A percentile compares a stretch with the other conserved stretches of the same genome.
phyloP scores from a whole-genome alignment of 2,888 invertebrate species.

The Adelognathus sp. region DNA sequence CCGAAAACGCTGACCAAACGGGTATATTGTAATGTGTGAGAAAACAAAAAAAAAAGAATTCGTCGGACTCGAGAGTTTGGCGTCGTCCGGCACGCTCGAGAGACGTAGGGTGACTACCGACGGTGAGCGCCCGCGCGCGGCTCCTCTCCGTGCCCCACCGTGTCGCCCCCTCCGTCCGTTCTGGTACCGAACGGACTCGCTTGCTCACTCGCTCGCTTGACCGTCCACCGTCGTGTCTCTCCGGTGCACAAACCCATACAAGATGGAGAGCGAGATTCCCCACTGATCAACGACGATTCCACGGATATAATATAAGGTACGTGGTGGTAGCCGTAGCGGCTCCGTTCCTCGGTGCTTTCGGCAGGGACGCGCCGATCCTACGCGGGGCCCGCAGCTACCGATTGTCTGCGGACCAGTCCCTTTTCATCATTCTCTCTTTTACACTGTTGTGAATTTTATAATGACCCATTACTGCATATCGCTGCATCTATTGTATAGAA shows the following conservation, averaged over 20 bases:
- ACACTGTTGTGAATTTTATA: too few relatives aligned
- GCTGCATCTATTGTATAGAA: too few relatives aligned
- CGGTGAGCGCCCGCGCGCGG: slow-evolving; percentile 58
- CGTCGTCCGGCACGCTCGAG: slow-evolving; percentile 62
- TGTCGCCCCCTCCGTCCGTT: slow-evolving; percentile 7
- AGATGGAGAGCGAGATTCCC: slow-evolving; percentile 61
- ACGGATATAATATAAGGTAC: slow-evolving; percentile 33
- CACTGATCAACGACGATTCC: slow-evolving; percentile 55
- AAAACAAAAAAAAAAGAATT: too few relatives aligned
- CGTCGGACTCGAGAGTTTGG: slow-evolving; percentile 22
- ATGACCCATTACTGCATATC: too few relatives aligned
- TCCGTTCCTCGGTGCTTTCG: slow-evolving; percentile 60
- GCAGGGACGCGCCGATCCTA: slow-evolving; percentile 66
- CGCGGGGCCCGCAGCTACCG: slow-evolving; percentile 63
- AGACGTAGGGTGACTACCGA: slow-evolving; percentile 63
- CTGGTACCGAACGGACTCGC: background rate
- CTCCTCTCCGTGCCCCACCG: slow-evolving; percentile 43
- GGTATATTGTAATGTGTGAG: too few relatives aligned
- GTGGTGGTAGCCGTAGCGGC: slow-evolving; percentile 41
- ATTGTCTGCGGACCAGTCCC: slow-evolving; percentile 42
- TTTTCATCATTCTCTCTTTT: slow-evolving; percentile 2
- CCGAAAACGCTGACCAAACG: background rate
- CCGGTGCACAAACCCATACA: slow-evolving; percentile 48
- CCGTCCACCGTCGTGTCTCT: slow-evolving; percentile 23
- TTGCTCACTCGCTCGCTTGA: background rate